Evolutionary conservation across 2,888 invertebrate species (phyloP).

Genomic region (Amphipoea lucens): DNA sequence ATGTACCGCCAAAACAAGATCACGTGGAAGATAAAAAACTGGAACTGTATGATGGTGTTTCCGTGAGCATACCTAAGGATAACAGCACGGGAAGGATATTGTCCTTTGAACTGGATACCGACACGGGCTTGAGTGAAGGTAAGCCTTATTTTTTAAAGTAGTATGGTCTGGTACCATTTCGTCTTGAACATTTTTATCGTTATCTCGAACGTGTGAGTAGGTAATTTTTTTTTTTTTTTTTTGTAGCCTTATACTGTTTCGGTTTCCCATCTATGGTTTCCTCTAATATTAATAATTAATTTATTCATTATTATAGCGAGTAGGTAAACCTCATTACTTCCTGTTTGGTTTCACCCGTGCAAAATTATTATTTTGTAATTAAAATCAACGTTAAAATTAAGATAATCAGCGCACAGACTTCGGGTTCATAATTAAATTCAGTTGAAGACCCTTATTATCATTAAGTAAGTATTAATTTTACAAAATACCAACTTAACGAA

Average conservation of each 20-base stretch:
- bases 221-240: no score
- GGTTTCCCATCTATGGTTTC: no score
- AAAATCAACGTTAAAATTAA: neutral
- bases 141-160: constrained; percentile 38
- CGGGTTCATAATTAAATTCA: neutral
- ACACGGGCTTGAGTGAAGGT: constrained; percentile 77
- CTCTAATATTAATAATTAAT: neutral
- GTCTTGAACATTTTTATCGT: neutral
- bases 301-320: neutral
- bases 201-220: neutral
- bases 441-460: neutral
- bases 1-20: constrained; percentile 52
- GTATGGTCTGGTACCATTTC: neutral
- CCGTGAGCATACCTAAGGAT: constrained; percentile 77
- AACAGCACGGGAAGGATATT: constrained; percentile 76
- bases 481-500: neutral
- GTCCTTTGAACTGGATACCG: constrained; percentile 81
- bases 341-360: neutral
- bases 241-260: neutral
- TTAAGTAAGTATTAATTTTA: neutral
- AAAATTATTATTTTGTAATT: no score
- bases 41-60: constrained; percentile 82
- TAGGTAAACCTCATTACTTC: neutral
- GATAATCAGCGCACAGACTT: neutral
- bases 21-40: constrained; percentile 72